These are phyloP conservation scores for Pantelozetes paolii DNA, from an alignment of 2,888 invertebrate genomes.

Conservation along the genomic window DNA sequence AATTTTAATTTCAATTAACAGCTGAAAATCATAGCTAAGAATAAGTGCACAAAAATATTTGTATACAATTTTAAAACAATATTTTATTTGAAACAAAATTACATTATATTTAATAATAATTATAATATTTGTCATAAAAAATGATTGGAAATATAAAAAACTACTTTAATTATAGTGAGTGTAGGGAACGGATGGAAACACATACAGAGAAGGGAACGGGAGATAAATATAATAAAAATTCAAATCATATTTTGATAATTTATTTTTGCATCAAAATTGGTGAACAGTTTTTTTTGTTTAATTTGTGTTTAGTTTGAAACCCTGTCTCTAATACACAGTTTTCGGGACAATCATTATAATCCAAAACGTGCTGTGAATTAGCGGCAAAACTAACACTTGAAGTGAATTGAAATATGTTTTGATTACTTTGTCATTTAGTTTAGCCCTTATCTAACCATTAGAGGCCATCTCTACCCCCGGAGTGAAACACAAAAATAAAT, in stretches of 20 bases:
- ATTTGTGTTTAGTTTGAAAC: neutral
- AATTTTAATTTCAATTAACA: constrained; percentile 7
- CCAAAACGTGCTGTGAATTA: constrained; percentile 31
- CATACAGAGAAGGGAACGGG: no score
- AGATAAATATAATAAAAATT: constrained; percentile 3
- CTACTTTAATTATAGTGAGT: constrained; percentile 13
- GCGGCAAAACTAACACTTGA: constrained; percentile 41
- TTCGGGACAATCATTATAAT: neutral
- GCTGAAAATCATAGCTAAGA: neutral
- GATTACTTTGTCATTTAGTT: constrained; percentile 30
- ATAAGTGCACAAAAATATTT: neutral
- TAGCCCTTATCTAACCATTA: neutral
- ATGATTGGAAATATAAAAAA: neutral
- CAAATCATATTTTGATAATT: constrained; percentile 32
- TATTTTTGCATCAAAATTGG: neutral
- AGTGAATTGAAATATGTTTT: constrained; percentile 39
- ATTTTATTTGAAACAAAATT: neutral
- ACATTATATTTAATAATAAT: no score
- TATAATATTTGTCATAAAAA: no score
- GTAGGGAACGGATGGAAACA: no score
- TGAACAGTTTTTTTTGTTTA: neutral
- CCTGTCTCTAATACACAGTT: no score
- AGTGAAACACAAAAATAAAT: neutral
- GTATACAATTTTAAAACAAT: neutral
- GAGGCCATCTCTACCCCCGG: neutral